These are phyloP conservation scores for Plecturocebus donacophilus DNA, from an alignment of 2,113 vertebrate species.

Conservation along the genomic window DNA sequence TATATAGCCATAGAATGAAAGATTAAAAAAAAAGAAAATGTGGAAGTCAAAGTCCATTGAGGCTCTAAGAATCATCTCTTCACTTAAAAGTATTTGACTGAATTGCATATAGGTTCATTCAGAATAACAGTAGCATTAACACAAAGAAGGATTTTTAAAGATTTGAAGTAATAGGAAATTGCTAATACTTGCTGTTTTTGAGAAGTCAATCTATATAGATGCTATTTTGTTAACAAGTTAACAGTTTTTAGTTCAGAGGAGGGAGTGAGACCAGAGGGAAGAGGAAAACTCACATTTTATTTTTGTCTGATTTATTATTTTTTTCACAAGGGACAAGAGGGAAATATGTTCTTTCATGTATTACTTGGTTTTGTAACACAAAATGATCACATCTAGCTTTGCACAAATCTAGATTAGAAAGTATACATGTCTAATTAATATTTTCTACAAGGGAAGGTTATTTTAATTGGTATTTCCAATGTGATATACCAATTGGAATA, in stretches of 20 bases:
- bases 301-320: background rate
- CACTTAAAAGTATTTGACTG: background rate
- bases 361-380: background rate
- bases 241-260: background rate
- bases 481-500: background rate
- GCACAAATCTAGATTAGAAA: constrained; percentile 21
- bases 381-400: background rate
- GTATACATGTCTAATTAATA: background rate
- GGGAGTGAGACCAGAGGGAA: too few species aligned
- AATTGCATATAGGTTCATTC: background rate
- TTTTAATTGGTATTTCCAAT: background rate
- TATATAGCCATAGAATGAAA: background rate
- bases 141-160: background rate
- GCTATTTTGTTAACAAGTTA: background rate
- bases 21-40: background rate
- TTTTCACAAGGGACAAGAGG: background rate
- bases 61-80: background rate
- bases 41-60: background rate
- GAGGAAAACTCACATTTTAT: background rate
- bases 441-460: background rate
- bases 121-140: background rate
- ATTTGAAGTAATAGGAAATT: background rate
- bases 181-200: background rate
- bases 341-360: background rate
- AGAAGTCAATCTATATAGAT: background rate